Base-by-base conservation (phyloP, 2,888 invertebrate species). In the Hecatera dysodea region DNA sequence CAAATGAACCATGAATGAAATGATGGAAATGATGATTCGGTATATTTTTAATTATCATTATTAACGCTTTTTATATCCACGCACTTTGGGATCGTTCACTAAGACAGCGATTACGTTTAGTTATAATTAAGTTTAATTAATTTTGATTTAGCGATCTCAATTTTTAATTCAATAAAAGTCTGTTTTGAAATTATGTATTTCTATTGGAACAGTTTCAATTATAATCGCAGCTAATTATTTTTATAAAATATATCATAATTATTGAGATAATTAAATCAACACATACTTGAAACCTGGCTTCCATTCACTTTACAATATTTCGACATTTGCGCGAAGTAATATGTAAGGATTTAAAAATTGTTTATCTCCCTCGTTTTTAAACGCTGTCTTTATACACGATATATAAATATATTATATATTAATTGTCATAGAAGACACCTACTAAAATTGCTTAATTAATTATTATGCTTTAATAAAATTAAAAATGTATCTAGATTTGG, bases 341-440 rank as follows among this genome's bases (percentile, higher is more conserved):
- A 82, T 84, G 86, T 90, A 91, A 91, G 84, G 91, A 92, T 91
- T 88, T 79, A 65, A 79, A 81, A 87, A 87, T 44, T 60, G 15
- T 70, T 61, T 81, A 62, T 82, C 74, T 75, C 68, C 72, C 72
- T 70, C 22, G 29, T 61, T 62, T 44, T 63, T 59, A 55, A 59
- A 62, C 74, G 88, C 86, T 90, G 91, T 94, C 94, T 94, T 89
- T 92, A 92, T 89, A 92, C 93, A 93, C 89, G 90, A 90, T 95
- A 94, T 95, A 95, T 95, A 94, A 93, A 91, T 91, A 88, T 85
- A 74, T 93, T 95, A 94, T 95, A 96, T 95, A 94, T 94, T 89
- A 90, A 87, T 88, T 93, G 93, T 94, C 90, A 93, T 90, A 90
- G 71, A 89, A 94, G 94, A 93, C 93, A 86, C 81, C 86, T 81